phyloP scores from a whole-genome alignment of 2,888 invertebrate species.

The Trimorus sp. region DNA sequence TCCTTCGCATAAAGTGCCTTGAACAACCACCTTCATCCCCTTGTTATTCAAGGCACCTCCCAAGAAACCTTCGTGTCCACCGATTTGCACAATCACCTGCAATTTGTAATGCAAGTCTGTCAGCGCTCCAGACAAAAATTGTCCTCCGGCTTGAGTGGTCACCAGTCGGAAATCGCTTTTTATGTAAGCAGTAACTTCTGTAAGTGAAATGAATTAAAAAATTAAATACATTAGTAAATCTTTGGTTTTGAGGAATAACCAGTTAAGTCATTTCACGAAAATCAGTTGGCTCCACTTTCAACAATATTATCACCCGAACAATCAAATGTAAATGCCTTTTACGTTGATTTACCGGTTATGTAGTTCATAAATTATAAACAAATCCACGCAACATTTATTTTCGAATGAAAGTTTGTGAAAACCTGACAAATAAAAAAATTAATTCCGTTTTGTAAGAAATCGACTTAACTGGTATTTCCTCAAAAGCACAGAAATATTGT shows the following conservation, averaged over 20 bases:
- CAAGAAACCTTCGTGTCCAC: background rate
- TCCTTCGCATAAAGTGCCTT: background rate
- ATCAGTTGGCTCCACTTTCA: no score
- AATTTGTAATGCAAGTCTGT: background rate
- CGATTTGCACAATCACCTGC: background rate
- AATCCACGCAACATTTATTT: no score
- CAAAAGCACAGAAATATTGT: background rate
- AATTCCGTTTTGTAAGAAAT: background rate
- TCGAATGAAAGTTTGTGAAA: no score
- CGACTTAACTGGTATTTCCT: background rate
- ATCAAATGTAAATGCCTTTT: no score
- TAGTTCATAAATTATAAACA: no score
- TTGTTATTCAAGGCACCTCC: background rate
- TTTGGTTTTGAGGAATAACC: background rate
- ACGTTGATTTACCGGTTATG: no score
- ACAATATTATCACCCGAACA: no score
- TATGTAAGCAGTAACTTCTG: slow-evolving; percentile 2
- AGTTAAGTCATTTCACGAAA: no score
- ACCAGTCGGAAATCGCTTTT: background rate
- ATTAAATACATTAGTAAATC: background rate
- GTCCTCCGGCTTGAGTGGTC: background rate
- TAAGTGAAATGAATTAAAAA: background rate
- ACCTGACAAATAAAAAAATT: background rate
- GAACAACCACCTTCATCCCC: slow-evolving; percentile 2
- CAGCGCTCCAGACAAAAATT: background rate